These are phyloP conservation scores for Drymonia ruficornis DNA, from an alignment of 2,888 invertebrate genomes.

Conservation along the genomic window DNA sequence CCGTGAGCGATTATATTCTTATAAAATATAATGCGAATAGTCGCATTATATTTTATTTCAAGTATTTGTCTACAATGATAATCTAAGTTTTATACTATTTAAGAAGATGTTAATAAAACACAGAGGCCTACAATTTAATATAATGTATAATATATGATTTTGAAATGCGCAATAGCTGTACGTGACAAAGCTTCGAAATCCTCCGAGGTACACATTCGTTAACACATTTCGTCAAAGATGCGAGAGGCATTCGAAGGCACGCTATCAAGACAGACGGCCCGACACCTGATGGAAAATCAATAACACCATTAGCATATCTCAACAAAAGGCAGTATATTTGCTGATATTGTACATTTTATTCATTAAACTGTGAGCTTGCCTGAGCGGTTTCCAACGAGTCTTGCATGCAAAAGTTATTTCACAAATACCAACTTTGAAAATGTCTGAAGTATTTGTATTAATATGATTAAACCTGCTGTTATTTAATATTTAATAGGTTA, in stretches of 20 bases:
- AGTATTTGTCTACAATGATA: too few species aligned
- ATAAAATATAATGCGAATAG: too few species aligned
- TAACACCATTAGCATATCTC: slow-evolving; percentile 52
- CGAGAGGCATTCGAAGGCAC: slow-evolving; percentile 30
- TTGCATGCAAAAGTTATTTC: neutral
- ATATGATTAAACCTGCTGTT: too few species aligned
- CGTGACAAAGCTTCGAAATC: neutral
- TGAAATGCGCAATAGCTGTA: neutral
- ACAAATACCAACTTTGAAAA: neutral
- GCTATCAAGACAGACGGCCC: slow-evolving; percentile 24
- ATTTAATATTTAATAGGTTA: too few species aligned
- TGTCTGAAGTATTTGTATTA: too few species aligned
- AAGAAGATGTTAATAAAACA: too few species aligned
- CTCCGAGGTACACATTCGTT: slow-evolving; percentile 14
- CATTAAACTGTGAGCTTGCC: slow-evolving; percentile 20
- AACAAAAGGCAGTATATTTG: slow-evolving; percentile 27
- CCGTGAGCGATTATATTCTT: too few species aligned
- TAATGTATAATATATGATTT: neutral
- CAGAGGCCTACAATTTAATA: too few species aligned
- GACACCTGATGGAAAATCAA: slow-evolving; percentile 56
- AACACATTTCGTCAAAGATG: slow-evolving; percentile 26
- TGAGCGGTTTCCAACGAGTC: neutral
- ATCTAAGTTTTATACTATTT: too few species aligned
- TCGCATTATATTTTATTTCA: too few species aligned
- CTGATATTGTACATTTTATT: slow-evolving; percentile 32